phyloP scores from a whole-genome alignment of 2,797 vertebrate genomes.

The Austrolebias charrua region DNA sequence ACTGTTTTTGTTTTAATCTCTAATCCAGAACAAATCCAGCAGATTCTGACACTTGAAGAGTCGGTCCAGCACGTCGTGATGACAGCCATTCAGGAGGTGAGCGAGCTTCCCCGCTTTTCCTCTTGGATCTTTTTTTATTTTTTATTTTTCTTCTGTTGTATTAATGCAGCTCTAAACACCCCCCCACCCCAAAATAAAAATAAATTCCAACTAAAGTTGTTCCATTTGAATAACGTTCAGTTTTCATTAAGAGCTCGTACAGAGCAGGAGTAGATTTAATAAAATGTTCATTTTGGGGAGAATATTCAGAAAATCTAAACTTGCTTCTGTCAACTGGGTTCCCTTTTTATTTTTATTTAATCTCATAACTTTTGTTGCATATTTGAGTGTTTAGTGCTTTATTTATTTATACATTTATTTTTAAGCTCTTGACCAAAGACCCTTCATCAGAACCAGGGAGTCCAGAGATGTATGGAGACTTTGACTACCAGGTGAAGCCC shows the following conservation, averaged over 20 bases:
- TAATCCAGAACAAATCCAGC: conserved; percentile 88
- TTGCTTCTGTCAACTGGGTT: background rate
- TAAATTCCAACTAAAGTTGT: conserved; percentile 30
- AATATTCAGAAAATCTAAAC: conserved; percentile 4
- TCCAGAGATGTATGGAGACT: conserved; percentile 85
- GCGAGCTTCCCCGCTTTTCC: conserved; percentile 41
- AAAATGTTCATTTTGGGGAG: background rate
- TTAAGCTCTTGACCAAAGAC: conserved; percentile 86
- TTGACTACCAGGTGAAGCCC: conserved; percentile 86
- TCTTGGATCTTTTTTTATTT: conserved; percentile 16
- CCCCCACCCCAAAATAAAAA: conserved; percentile 4
- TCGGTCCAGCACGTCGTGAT: conserved; percentile 92
- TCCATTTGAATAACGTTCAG: conserved; percentile 36
- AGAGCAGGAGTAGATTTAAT: background rate
- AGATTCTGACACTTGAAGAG: conserved; percentile 91
- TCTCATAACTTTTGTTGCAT: too few species aligned
- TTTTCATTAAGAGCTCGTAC: conserved; percentile 14
- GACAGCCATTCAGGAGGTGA: conserved; percentile 93
- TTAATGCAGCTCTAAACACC: conserved; percentile 58
- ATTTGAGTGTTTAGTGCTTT: background rate
- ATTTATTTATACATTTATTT: too few species aligned
- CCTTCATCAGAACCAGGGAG: conserved; percentile 74
- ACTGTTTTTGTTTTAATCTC: conserved; percentile 31
- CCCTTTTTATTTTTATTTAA: conserved; percentile 2
- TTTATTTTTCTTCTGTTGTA: too few species aligned